phyloP scores from a whole-genome alignment of 2,888 invertebrate genomes.

The Aphrophora alni region DNA sequence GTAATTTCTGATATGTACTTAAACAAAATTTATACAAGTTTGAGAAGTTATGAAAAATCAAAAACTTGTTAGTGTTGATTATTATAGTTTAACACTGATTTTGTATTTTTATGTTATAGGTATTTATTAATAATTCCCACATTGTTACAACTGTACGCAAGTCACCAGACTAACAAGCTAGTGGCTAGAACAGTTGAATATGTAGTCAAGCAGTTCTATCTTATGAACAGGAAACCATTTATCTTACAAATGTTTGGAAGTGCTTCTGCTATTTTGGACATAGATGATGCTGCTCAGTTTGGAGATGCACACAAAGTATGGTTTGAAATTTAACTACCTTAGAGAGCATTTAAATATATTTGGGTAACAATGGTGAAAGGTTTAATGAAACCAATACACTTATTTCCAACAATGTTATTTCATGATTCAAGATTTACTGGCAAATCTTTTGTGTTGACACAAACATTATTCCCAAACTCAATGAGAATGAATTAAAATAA shows the following conservation, averaged over 20 bases:
- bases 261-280: slow-evolving; percentile 94
- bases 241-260: slow-evolving; percentile 99
- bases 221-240: slow-evolving; percentile 97
- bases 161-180: slow-evolving; percentile 95
- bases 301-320: slow-evolving; percentile 91
- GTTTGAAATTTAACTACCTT: neutral
- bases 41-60: too few species aligned
- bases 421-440: too few species aligned
- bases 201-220: slow-evolving; percentile 97
- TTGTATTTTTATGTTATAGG: slow-evolving; percentile 59
- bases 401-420: too few species aligned
- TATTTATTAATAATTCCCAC: slow-evolving; percentile 98
- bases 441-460: too few species aligned
- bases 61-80: too few species aligned
- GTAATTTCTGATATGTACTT: too few species aligned
- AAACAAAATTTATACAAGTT: too few species aligned
- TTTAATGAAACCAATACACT: too few species aligned
- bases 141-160: slow-evolving; percentile 93
- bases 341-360: neutral
- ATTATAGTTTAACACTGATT: too few species aligned
- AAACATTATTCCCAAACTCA: too few species aligned
- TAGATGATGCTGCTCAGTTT: slow-evolving; percentile 83
- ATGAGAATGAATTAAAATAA: too few species aligned
- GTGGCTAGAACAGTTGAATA: slow-evolving; percentile 97
- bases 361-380: neutral